A percentile compares a stretch with the other conserved stretches of the same genome.
phyloP scores from a whole-genome alignment of 1,140 invertebrate species.

The Oryzaephilus surinamensis region DNA sequence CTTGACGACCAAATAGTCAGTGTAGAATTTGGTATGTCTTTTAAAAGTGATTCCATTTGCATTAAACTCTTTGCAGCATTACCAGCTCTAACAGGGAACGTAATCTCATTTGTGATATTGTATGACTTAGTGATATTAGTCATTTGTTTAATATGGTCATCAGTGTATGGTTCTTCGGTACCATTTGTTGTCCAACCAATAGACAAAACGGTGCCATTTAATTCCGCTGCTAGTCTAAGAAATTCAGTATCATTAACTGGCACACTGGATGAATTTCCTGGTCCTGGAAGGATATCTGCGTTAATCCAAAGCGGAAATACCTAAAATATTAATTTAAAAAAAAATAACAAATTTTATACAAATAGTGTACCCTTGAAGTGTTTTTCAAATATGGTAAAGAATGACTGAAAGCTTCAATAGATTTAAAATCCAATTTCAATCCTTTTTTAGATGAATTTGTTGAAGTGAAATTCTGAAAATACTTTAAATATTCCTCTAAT shows the following conservation, averaged over 20 bases:
- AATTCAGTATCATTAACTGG: slow-evolving; percentile 62
- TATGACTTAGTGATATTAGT: slow-evolving; percentile 46
- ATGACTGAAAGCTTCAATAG: slow-evolving; percentile 60
- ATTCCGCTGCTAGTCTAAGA: slow-evolving; percentile 40
- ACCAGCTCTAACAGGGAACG: slow-evolving; percentile 72
- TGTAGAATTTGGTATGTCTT: slow-evolving; percentile 42
- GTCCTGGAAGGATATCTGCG: slow-evolving; percentile 76
- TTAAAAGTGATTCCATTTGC: slow-evolving; percentile 42
- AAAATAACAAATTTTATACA: neutral
- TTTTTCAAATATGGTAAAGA: slow-evolving; percentile 47
- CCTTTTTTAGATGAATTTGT: slow-evolving; percentile 44
- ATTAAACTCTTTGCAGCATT: slow-evolving; percentile 53
- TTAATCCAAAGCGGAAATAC: slow-evolving; percentile 78
- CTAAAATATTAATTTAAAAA: slow-evolving; percentile 37
- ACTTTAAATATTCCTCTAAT: slow-evolving; percentile 58
- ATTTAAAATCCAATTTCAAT: slow-evolving; percentile 84
- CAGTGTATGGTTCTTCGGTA: slow-evolving; percentile 51
- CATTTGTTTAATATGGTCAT: slow-evolving; percentile 63
- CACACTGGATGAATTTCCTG: slow-evolving; percentile 47
- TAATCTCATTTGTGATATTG: slow-evolving; percentile 48
- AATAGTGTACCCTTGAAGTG: slow-evolving; percentile 17
- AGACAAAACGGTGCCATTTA: slow-evolving; percentile 61
- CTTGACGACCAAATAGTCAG: slow-evolving; percentile 67
- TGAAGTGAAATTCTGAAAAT: slow-evolving; percentile 42
- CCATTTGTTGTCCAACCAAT: slow-evolving; percentile 77